Conservation (phyloP, 1,140 invertebrate genomes). For the Trachymyrmex septentrionalis region DNA sequence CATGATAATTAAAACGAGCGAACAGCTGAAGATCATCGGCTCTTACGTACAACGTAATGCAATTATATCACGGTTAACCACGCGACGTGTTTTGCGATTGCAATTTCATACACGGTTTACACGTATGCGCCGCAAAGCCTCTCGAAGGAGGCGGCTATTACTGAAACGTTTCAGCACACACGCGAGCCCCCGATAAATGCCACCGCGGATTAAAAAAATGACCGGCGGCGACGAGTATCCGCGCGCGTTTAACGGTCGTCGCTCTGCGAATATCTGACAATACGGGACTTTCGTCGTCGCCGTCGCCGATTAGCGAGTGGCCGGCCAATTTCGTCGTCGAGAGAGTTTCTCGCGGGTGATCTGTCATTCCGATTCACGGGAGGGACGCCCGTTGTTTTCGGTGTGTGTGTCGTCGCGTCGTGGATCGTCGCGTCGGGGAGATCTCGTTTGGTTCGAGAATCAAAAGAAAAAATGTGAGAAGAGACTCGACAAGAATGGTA, state of each 20-base stretch:
- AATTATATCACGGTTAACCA: conserved; percentile 31
- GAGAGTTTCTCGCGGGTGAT: conserved; percentile 38
- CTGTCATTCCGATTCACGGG: conserved; percentile 55
- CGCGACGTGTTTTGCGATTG: conserved; percentile 16
- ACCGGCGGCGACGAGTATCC: background rate
- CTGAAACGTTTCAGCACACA: conserved; percentile 6
- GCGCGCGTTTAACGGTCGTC: conserved; percentile 26
- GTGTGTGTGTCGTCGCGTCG: background rate
- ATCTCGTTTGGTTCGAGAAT: conserved; percentile 7
- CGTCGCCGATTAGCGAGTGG: conserved; percentile 43
- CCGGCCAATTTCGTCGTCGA: conserved; percentile 67
- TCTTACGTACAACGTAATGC: background rate
- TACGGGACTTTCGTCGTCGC: conserved; percentile 15
- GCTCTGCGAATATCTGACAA: conserved; percentile 7
- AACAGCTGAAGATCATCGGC: conserved; percentile 9
- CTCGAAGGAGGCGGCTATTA: background rate
- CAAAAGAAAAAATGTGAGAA: background rate
- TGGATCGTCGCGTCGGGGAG: background rate
- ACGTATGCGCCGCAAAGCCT: background rate
- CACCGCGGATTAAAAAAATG: conserved; percentile 7
- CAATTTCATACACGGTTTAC: conserved; percentile 4
- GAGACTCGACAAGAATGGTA: conserved; percentile 17
- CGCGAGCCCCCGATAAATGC: conserved; percentile 20
- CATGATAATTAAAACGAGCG: conserved; percentile 28
- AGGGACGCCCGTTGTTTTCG: conserved; percentile 56